phyloP scores from a whole-genome alignment of 2,888 invertebrate species.

The Dugesia japonica region DNA sequence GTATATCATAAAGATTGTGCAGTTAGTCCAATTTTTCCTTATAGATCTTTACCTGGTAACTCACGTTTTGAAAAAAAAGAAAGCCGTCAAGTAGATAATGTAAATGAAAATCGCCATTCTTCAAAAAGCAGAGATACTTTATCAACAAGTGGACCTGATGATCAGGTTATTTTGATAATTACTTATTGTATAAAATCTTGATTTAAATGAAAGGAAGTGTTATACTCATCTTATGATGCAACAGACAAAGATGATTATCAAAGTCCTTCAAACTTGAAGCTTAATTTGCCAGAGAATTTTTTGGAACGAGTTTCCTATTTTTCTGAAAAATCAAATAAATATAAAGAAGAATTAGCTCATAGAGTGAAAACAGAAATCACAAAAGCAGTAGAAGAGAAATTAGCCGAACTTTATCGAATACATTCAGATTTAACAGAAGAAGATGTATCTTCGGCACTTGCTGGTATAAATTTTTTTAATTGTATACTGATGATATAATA shows the following conservation, averaged over 20 bases:
- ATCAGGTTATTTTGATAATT: neutral
- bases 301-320: constrained; percentile 41
- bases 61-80: no score
- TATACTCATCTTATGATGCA: neutral
- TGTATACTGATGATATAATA: no score
- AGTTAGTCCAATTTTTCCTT: neutral
- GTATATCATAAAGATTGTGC: neutral
- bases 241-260: neutral
- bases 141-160: neutral
- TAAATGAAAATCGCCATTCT: neutral
- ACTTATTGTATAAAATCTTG: no score
- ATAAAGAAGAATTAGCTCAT: neutral
- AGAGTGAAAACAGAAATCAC: neutral
- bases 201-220: neutral
- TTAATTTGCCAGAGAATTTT: constrained; percentile 41
- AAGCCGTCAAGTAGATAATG: neutral
- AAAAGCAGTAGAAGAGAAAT: neutral
- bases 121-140: neutral
- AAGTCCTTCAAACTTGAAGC: neutral
- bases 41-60: neutral
- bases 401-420: neutral
- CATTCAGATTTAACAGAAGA: neutral
- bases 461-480: no score
- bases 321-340: constrained; percentile 38
- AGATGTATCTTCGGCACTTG: neutral